phyloP scores from a whole-genome alignment of 2,113 vertebrate species.

The Hiodon tergisus region DNA sequence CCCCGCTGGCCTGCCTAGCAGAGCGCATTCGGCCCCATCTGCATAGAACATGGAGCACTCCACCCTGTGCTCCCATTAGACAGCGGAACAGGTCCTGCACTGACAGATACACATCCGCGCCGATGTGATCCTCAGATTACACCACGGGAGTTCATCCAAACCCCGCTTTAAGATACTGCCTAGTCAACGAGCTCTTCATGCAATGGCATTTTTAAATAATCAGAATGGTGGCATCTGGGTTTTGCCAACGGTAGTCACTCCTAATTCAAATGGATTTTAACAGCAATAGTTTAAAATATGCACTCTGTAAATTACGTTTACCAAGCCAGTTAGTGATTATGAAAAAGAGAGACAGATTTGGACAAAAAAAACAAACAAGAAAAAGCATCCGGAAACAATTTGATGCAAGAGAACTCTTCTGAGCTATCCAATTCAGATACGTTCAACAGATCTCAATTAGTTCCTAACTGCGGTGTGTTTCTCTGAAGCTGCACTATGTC shows the following conservation, averaged over 20 bases:
- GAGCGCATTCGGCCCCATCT: no score
- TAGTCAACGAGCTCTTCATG: not conserved
- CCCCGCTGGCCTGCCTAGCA: not conserved
- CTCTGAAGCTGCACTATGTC: not conserved
- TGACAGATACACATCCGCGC: not conserved
- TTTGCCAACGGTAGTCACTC: slow-evolving; percentile 26
- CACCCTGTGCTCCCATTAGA: not conserved
- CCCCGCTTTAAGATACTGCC: not conserved
- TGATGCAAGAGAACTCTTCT: not conserved
- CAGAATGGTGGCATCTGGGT: not conserved
- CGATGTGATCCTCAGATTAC: not conserved
- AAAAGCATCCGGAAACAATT: slow-evolving; percentile 4
- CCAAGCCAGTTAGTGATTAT: slow-evolving; percentile 36
- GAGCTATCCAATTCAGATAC: not conserved
- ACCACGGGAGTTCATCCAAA: not conserved
- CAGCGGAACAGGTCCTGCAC: not conserved
- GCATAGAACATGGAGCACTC: not conserved
- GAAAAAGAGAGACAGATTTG: slow-evolving; percentile 2
- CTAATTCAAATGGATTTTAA: slow-evolving; percentile 46
- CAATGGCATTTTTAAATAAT: not conserved
- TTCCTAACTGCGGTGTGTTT: no score
- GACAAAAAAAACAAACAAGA: not conserved
- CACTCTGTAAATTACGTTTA: slow-evolving; percentile 50
- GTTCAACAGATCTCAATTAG: no score
- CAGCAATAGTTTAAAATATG: slow-evolving; percentile 41